Conservation (phyloP, 1,140 invertebrate genomes). For the Musca vetustissima region DNA sequence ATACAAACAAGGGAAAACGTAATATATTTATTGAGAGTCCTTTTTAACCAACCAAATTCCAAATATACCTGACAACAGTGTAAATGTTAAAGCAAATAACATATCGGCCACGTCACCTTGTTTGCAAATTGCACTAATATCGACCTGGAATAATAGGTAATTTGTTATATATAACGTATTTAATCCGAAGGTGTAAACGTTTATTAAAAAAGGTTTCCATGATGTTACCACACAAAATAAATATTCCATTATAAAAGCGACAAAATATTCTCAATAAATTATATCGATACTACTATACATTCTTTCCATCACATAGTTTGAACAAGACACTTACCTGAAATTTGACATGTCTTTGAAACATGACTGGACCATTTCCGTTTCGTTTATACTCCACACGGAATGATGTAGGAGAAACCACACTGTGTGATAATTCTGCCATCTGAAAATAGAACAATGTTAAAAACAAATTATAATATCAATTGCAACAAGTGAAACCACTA, state of each 20-base stretch:
- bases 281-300: no score
- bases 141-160: constrained; percentile 57
- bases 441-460: constrained; percentile 56
- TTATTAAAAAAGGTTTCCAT: no score
- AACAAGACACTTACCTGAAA: constrained; percentile 79
- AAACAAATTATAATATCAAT: no score
- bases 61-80: constrained; percentile 84
- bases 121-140: constrained; percentile 71
- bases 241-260: no score
- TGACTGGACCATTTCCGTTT: constrained; percentile 85
- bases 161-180: no score
- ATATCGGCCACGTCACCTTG: constrained; percentile 77
- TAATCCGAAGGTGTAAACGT: no score
- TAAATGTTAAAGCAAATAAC: constrained; percentile 93
- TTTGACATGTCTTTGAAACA: constrained; percentile 95
- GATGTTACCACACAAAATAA: no score
- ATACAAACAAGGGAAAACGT: neutral
- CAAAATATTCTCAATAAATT: no score
- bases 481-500: no score
- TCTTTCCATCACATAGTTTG: no score
- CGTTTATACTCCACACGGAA: constrained; percentile 97
- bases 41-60: no score
- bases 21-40: no score
- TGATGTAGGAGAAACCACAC: constrained; percentile 95
- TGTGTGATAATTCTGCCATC: constrained; percentile 98